A percentile compares a stretch with the other conserved stretches of the same genome.
Conservation (phyloP, 2,113 vertebrate genomes). For the Alectura lathami region DNA sequence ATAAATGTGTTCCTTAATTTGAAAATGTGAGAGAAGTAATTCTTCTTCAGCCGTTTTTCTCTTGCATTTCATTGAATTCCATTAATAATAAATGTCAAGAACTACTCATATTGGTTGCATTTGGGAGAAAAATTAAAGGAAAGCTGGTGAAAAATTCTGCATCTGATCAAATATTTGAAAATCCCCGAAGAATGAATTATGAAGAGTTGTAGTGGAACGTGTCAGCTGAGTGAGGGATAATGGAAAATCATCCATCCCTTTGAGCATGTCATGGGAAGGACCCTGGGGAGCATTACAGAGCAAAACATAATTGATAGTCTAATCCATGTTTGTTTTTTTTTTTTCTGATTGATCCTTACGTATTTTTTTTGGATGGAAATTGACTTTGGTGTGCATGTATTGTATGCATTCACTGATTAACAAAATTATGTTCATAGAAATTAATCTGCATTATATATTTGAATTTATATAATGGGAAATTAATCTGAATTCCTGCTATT, state of each 20-base stretch:
- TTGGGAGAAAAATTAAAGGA: neutral
- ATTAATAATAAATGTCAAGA: neutral
- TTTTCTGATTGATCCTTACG: neutral
- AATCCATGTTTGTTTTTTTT: neutral
- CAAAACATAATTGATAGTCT: neutral
- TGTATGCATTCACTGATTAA: neutral
- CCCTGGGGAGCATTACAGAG: neutral
- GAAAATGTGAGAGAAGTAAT: neutral
- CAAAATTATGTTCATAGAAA: neutral
- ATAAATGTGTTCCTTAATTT: neutral
- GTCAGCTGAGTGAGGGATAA: neutral
- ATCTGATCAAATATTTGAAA: neutral
- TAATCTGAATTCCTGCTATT: neutral
- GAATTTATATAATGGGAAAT: neutral
- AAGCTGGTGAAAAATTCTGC: neutral
- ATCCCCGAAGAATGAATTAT: neutral
- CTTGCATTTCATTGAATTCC: neutral
- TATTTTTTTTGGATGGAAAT: neutral
- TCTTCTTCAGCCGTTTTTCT: neutral
- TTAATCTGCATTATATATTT: neutral
- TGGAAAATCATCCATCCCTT: neutral
- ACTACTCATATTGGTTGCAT: neutral
- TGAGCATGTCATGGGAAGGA: neutral
- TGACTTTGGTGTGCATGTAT: neutral
- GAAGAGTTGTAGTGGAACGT: neutral